phyloP scores from a whole-genome alignment of 2,113 vertebrate genomes.

The Rana temporaria region DNA sequence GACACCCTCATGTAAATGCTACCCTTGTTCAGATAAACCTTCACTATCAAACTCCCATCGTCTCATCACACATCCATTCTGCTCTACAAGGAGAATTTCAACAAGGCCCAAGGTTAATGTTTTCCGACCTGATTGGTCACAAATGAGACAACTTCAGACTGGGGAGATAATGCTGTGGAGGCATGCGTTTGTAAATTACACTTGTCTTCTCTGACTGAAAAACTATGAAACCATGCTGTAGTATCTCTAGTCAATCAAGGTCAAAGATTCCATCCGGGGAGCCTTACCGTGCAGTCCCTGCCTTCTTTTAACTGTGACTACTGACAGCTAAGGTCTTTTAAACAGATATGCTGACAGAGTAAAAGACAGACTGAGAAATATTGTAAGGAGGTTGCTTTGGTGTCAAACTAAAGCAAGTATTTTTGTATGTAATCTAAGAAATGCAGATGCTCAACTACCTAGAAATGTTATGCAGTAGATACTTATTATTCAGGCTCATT shows the following conservation, averaged over 20 bases:
- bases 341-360: background rate
- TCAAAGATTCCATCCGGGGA: conserved; percentile 31
- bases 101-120: conserved; percentile 71
- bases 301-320: background rate
- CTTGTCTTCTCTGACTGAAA: conserved; percentile 64
- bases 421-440: too few species aligned
- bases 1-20: conserved; percentile 54
- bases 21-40: conserved; percentile 47
- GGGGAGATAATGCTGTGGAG: conserved; percentile 66
- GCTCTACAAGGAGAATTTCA: conserved; percentile 69
- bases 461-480: too few species aligned
- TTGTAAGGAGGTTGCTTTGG: background rate
- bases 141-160: conserved; percentile 65
- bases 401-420: background rate
- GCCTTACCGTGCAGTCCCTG: background rate
- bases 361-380: background rate
- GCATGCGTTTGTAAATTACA: conserved; percentile 61
- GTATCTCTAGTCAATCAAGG: conserved; percentile 44
- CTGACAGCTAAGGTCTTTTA: background rate
- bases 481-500: too few species aligned
- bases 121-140: conserved; percentile 67
- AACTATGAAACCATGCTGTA: conserved; percentile 24
- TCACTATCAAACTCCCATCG: conserved; percentile 48
- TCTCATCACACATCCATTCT: conserved; percentile 51
- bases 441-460: too few species aligned